phyloP scores from a whole-genome alignment of 2,797 vertebrate species.

The Sternotherus odoratus region DNA sequence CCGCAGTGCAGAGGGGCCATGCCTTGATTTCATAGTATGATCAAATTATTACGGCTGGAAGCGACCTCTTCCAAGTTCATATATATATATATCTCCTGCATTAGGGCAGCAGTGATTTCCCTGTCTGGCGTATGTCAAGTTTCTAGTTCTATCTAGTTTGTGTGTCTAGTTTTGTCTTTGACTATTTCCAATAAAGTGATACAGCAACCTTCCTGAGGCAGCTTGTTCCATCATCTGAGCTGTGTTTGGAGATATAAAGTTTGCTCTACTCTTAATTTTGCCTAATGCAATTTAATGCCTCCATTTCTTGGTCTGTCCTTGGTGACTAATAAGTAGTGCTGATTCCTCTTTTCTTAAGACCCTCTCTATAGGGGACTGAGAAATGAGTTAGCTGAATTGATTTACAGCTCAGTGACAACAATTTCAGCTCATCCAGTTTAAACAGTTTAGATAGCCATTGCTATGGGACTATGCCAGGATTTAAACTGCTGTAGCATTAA shows the following conservation, averaged over 20 bases:
- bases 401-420: background rate
- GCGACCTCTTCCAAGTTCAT: background rate
- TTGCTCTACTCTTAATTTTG: constrained; percentile 69
- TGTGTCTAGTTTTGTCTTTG: constrained; percentile 49
- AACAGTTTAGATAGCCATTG: constrained; percentile 53
- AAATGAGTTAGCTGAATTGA: constrained; percentile 14
- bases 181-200: constrained; percentile 35
- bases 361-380: background rate
- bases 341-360: constrained; percentile 10
- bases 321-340: background rate
- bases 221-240: constrained; percentile 50
- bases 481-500: background rate
- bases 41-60: background rate
- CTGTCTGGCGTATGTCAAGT: constrained; percentile 8
- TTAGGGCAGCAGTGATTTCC: background rate
- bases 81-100: constrained; percentile 34
- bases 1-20: background rate
- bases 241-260: constrained; percentile 52
- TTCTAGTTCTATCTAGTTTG: constrained; percentile 26
- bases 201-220: background rate
- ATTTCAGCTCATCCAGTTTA: constrained; percentile 19
- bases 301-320: constrained; percentile 31
- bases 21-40: background rate
- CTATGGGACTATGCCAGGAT: constrained; percentile 43
- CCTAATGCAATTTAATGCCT: constrained; percentile 41